Base-by-base conservation (phyloP, 2,113 vertebrate species). In the Malurus elegans region DNA sequence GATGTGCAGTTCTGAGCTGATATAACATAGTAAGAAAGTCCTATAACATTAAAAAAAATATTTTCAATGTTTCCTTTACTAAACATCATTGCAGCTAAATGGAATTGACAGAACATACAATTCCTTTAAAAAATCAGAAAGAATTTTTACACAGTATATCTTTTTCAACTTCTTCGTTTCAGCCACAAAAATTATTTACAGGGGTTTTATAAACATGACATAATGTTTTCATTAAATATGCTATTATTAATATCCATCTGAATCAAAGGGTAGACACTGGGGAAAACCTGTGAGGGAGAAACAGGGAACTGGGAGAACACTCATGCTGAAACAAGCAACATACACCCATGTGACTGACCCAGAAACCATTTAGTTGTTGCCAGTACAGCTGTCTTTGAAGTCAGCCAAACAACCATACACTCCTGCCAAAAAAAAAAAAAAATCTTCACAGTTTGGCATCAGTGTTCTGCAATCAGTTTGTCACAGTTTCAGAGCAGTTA, bases 361-460 rank as follows among this genome's bases (percentile, higher is more conserved):
- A 86, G 90, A 97, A 97, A 93, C n/a, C 72, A 87, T 80, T 95
- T 53, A 51, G 61, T 62, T 92, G 51, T 79, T 96, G 96, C 96
- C 95, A 97, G 70, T 90, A 95, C 96, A 97, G 91, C 95, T 97
- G 96, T 86, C 93, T 96, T 96, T 96, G 88, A 94, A 96, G 91
- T 96, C 88, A 97, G 96, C 90, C 92, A 97, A 96, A 60, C 50
- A 95, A 83, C 53, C 69, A 76, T 17, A 32, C 12, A 57, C 47
- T 58, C 31, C 48, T 96, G 96, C 94, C 95, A 96, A 88, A 96
- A 88, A 72, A 82, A 45, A 26, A 38, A 36, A 54, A 31, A 60
- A 73, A 0, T 2, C 50, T 87, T 62, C 56, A 4, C 36, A 69
- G 40, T 71, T 95, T 95, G 92, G 64, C 73, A 90, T 95, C 65